phyloP scores from a whole-genome alignment of 2,797 vertebrate species.

The Epinephelus coioides region DNA sequence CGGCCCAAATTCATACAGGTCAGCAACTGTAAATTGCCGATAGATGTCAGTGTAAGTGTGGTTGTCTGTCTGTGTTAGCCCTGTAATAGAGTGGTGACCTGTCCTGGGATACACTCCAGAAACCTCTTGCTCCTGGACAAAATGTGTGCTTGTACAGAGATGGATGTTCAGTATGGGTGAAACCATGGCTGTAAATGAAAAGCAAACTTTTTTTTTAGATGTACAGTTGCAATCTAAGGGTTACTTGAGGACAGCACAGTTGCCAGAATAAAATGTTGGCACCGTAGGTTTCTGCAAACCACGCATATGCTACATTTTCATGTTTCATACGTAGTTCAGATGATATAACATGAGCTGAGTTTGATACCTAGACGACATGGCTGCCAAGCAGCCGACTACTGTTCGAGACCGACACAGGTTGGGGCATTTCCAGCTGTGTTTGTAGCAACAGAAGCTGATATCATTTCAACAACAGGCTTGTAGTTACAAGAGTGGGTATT shows the following conservation, averaged over 20 bases:
- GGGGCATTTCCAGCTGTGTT: no score
- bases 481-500: no score
- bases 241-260: not conserved
- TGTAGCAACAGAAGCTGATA: no score
- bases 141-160: not conserved
- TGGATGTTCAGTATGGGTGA: not conserved
- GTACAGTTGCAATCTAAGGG: not conserved
- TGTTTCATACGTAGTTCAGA: no score
- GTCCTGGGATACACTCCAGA: slow-evolving; percentile 7
- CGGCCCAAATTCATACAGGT: slow-evolving; percentile 34
- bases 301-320: no score
- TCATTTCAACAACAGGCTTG: no score
- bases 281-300: no score
- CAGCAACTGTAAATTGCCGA: slow-evolving; percentile 42
- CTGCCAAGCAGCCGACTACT: no score
- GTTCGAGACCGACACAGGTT: no score
- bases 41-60: slow-evolving; percentile 24
- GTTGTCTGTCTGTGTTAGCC: slow-evolving; percentile 24
- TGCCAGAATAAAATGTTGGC: no score
- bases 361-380: no score
- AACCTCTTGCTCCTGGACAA: not conserved
- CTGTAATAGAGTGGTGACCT: slow-evolving; percentile 14
- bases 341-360: no score
- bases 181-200: not conserved
- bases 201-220: not conserved